Base-by-base conservation (phyloP, 2,113 vertebrate genomes). In the Hiodon alosoides region DNA sequence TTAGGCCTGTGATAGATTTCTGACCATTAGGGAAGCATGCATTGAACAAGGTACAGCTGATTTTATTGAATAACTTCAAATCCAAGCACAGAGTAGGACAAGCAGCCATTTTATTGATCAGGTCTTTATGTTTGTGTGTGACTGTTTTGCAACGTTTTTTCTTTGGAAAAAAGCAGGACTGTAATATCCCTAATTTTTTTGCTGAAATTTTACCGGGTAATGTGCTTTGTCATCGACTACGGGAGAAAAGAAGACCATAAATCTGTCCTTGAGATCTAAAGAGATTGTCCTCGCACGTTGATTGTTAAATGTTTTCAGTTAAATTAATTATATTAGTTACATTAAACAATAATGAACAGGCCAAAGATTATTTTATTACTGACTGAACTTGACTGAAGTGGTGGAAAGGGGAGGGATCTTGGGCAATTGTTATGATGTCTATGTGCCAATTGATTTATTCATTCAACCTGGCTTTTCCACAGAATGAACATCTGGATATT, bases 1-100 rank as follows among this genome's bases (percentile, higher is more conserved):
- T 77, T 72, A 77, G 62, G 61, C 54, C 69, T 67, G 57, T 77
- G 70, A 72, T 77, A 72, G 64, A 77, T 77, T 66, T 72, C 53
- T 58, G 69, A 58, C 69, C 76, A 77, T 77, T 77, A 72, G 61
- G 62, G 69, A 72, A 62, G 55, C 46, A 16, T 47, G n/a, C 54
- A 67, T 10, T 47, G 69, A 72, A 77, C 61, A 67, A 72, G 61
- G 61, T 77, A 53, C 54, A 52, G 62, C 54, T 55, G 61, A 53
- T 50, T 77, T 71, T 77, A 66, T 66, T 72, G 67, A 77, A 72
- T 65, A 72, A 57, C 62, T 70, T 51, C 57, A 61, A 52, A 62
- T 67, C 69, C 69, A 57, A 48, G n/a, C 62, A 14, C 69, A 60
- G 46, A 77, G 69, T 58, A 47, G 58, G 72, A 72, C 69, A 71